A percentile compares a stretch with the other conserved stretches of the same genome.
Evolutionary conservation across 1,140 invertebrate species (phyloP).

Genomic region (Drosophila nebulosa): DNA sequence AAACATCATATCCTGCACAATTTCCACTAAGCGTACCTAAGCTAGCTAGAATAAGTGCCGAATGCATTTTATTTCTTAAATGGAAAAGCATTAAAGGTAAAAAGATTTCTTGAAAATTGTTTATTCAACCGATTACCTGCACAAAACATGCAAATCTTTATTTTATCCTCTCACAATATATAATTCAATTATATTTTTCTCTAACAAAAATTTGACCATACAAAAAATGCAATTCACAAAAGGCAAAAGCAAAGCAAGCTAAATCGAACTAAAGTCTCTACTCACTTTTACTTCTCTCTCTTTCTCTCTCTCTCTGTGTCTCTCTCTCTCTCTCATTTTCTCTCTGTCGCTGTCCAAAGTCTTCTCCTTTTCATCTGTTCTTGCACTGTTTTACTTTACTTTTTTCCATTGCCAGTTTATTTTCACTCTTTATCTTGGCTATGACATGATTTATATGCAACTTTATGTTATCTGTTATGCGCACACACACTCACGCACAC

Average conservation of each 20-base stretch:
- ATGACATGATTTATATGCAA: slow-evolving; percentile 74
- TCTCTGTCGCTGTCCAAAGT: background rate
- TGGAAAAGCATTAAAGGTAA: background rate
- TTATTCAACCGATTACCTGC: background rate
- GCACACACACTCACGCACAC: slow-evolving; percentile 38
- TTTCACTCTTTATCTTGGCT: slow-evolving; percentile 68
- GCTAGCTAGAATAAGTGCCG: background rate
- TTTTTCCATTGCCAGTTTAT: slow-evolving; percentile 40
- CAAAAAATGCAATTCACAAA: background rate
- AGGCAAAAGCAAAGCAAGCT: background rate
- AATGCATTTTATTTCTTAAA: background rate
- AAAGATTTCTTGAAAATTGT: background rate
- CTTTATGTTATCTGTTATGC: slow-evolving; percentile 56
- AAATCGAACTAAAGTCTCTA: background rate
- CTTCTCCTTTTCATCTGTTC: background rate
- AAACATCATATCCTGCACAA: too few relatives aligned
- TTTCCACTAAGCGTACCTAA: too few relatives aligned
- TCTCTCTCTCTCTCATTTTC: background rate
- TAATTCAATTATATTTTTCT: slow-evolving; percentile 60
- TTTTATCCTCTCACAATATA: background rate
- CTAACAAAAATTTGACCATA: background rate
- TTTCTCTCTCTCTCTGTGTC: background rate
- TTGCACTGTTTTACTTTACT: background rate
- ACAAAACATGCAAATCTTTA: slow-evolving; percentile 4
- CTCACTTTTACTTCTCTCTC: background rate